Evolutionary conservation across 1,140 invertebrate species (phyloP), one percentile per base, ranked within the genome.

Genomic region (Lycorma delicatula): DNA sequence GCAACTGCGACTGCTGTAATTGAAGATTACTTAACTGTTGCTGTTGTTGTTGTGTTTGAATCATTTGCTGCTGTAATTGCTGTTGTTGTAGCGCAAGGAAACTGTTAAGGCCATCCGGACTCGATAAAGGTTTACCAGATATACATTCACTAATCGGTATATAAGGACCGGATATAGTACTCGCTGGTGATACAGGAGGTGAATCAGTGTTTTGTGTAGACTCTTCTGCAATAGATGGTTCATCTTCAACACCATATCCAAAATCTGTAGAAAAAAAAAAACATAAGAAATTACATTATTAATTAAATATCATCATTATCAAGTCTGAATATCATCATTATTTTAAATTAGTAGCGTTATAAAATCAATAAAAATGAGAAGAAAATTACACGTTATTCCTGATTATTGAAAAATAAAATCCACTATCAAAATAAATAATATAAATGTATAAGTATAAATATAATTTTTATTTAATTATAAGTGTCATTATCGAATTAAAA

Each of bases 121-220:
- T 63, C 27, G 61, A 56, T 36, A 78, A 71, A 9, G 82, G 80
- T 58, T 79, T 81, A 41, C 93, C 93, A 53, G 91, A 91, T 60
- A 89, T 86, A 71, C 93, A 96, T 71, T 94, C 90, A 56, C 89
- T 93, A 61, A 90, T 85, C 23, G 85, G 81, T 73, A 89, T 89
- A 65, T 90, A 91, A 0, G 86, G 85, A 3, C 83, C 83, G 3
- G 83, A 81, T 26, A 78, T 77, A 23, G 76, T 78, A 60, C 79
- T 80, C 13, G 75, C 71, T 2, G 77, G 77, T 22, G 77, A 78
- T 61, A 75, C 73, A 5, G 80, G 79, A n/a, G 80, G 79, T 12
- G 79, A 81, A 58, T 81, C 79, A 69, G 55, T 57, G 13, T 44
- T 47, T 12, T 60, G 49, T 22, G 41, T 58, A 18, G 58, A 53